phyloP scores from a whole-genome alignment of 2,797 vertebrate genomes.

The Nyctalus aviator region DNA sequence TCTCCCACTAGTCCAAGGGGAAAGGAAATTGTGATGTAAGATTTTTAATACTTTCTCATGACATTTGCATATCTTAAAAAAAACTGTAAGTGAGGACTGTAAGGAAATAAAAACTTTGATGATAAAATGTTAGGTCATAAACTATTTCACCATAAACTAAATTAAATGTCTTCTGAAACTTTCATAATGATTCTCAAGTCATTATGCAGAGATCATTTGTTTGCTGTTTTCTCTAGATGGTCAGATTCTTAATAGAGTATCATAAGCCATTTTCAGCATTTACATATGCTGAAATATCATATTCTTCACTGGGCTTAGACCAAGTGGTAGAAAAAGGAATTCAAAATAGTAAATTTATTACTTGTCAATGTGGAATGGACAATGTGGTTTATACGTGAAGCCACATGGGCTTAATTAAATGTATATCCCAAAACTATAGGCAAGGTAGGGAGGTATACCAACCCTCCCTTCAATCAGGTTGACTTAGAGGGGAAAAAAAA shows the following conservation, averaged over 20 bases:
- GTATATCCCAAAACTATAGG: not conserved
- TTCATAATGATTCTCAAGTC: not conserved
- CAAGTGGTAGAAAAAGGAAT: not conserved
- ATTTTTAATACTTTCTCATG: not conserved
- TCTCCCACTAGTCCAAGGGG: not conserved
- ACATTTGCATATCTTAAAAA: not conserved
- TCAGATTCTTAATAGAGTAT: not conserved
- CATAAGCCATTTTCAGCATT: not conserved
- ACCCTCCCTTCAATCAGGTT: not conserved
- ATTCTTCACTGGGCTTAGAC: not conserved
- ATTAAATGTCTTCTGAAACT: not conserved
- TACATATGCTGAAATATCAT: not conserved
- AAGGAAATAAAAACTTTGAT: not conserved
- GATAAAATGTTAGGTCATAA: not conserved
- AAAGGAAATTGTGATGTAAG: not conserved
- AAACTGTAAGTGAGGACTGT: not conserved
- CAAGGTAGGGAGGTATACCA: not conserved
- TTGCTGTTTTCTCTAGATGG: not conserved
- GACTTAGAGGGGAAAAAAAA: not conserved
- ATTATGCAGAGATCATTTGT: not conserved
- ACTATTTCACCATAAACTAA: not conserved
- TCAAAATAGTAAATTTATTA: not conserved
- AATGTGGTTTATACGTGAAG: not conserved
- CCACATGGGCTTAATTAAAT: not conserved
- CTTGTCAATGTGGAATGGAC: not conserved